Base-by-base conservation (phyloP, 2,797 vertebrate species). In the Cynopterus sphinx region DNA sequence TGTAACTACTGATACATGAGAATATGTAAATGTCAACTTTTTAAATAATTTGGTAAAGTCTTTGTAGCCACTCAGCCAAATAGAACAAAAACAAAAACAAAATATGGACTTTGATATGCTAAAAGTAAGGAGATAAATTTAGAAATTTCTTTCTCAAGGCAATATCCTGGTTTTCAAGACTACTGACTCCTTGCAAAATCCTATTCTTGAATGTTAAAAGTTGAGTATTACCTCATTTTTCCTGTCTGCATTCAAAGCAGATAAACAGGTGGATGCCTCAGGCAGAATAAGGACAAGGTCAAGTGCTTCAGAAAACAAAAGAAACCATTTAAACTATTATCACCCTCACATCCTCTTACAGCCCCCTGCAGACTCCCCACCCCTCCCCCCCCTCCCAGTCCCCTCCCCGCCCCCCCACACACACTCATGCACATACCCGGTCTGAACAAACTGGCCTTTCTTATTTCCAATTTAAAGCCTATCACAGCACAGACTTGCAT, bases 21-120 rank as follows among this genome's bases (percentile, higher is more conserved):
- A 94, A 97, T n/a, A 96, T 96, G 90, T 75, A 97, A 96, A 93
- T 97, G 91, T 94, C 96, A 97, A 97, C 87, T 71, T 95, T 96
- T 95, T 51, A 82, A 96, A 55, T 85, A 93, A 96, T 96, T 97
- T 68, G 96, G 98, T 98, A 98, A 98, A 98, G 85, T 41, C 98
- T 98, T 98, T 97, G 87, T 97, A 98, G 98, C 96, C 89, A 83
- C 0, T 13, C 0, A 0, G 22, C 74, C 94, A 49, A 43, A 43
- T 9, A 43, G 10, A 43, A 43, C 43, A 46, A 46, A 46, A 6
- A 46, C 43, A 46, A 53, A 53, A 53, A 55, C 15, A 22, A 55
- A 41, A 21, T 36, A 1, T 46, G 65, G 33, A 36, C 55, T 85
- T 85, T 39, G 73, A 81, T 33, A 74, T 53, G 33, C 8, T 67